A percentile compares a stretch with the other conserved stretches of the same genome.
These are phyloP conservation scores for Lordiphosa mommai DNA, from an alignment of 1,140 invertebrate species.

Conservation along the genomic window DNA sequence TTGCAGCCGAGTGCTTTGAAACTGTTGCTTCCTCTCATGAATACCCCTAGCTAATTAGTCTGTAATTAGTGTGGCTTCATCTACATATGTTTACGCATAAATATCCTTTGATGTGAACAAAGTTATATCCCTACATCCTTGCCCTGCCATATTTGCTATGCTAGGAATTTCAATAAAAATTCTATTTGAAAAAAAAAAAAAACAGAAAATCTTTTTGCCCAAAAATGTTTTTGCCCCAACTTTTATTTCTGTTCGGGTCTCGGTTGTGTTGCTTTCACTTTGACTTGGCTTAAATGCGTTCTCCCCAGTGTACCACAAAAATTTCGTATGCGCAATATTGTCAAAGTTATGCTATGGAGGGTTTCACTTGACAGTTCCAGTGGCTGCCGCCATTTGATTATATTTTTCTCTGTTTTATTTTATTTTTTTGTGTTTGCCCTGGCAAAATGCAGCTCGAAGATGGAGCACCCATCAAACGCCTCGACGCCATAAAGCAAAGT, in stretches of 20 bases:
- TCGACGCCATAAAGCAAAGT: conserved; percentile 64
- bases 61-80: conserved; percentile 22
- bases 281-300: conserved; percentile 11
- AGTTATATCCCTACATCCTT: background rate
- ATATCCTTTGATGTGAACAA: background rate
- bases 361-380: conserved; percentile 17
- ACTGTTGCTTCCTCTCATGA: conserved; percentile 32
- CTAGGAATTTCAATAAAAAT: conserved; percentile 11
- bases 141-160: background rate
- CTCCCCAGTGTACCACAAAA: conserved; percentile 22
- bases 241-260: background rate
- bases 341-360: conserved; percentile 19
- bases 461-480: conserved; percentile 29
- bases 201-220: too few species aligned
- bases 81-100: background rate
- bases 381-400: conserved; percentile 2
- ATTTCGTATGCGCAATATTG: conserved; percentile 35
- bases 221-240: conserved; percentile 2
- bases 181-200: background rate
- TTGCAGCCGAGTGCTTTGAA: conserved; percentile 9
- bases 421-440: background rate
- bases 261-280: conserved; percentile 1
- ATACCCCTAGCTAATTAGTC: conserved; percentile 10
- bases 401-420: background rate
- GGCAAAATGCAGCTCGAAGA: conserved; percentile 29